Conservation (phyloP, 2,888 invertebrate species). For the Thumatha senex region DNA sequence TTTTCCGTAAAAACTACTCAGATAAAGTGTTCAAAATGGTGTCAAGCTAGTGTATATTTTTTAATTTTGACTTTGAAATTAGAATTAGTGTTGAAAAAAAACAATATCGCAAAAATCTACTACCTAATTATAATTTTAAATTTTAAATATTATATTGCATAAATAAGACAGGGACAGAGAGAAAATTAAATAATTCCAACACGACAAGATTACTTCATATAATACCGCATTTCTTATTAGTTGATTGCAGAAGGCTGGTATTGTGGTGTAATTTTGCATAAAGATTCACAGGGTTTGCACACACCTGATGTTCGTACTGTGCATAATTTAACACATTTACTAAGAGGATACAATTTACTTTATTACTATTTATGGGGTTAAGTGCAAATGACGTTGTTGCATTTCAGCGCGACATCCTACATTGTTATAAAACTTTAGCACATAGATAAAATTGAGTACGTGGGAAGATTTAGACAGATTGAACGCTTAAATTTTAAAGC, state of each 20-base stretch:
- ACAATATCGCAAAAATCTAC: slow-evolving; percentile 12
- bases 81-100: neutral
- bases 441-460: too few relatives aligned
- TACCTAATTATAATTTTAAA: too few relatives aligned
- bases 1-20: too few relatives aligned
- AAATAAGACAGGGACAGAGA: slow-evolving; percentile 9
- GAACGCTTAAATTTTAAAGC: too few relatives aligned
- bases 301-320: slow-evolving; percentile 2
- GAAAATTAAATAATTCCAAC: slow-evolving; percentile 20
- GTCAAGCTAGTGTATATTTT: too few relatives aligned
- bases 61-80: too few relatives aligned
- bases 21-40: too few relatives aligned
- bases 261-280: slow-evolving; percentile 29
- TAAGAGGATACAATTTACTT: slow-evolving; percentile 1
- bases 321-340: neutral
- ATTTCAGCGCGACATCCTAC: neutral
- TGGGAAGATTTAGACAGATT: too few relatives aligned
- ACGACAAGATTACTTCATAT: slow-evolving; percentile 15
- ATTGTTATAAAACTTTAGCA: neutral
- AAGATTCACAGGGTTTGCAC: slow-evolving; percentile 17
- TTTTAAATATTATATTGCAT: slow-evolving; percentile 26
- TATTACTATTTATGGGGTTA: neutral
- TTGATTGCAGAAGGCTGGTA: slow-evolving; percentile 19
- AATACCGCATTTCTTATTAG: slow-evolving; percentile 30
- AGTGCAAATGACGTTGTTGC: neutral